Conservation (phyloP, 2,797 vertebrate species). For the Fistularia tabacaria region DNA sequence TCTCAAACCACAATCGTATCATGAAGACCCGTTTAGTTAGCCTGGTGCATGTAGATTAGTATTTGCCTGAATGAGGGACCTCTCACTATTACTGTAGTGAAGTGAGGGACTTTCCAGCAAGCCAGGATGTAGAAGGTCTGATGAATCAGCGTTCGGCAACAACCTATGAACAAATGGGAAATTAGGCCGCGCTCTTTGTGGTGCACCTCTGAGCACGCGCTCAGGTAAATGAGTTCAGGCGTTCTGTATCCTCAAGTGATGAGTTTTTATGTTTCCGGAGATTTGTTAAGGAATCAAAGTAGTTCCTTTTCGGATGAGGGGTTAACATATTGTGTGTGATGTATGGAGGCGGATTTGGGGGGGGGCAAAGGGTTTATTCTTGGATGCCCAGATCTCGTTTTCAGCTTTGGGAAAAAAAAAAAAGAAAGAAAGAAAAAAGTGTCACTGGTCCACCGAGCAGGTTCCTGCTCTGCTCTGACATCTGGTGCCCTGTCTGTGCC, state of each 20-base stretch:
- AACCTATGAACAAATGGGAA: background rate
- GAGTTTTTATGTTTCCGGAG: constrained; percentile 14
- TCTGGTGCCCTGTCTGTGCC: constrained; percentile 78
- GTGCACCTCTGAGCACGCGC: background rate
- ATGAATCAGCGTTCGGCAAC: too few species aligned
- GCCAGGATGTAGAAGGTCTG: too few species aligned
- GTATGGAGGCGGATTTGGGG: constrained; percentile 38
- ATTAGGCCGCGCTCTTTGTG: background rate
- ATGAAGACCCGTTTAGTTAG: too few species aligned
- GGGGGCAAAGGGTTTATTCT: constrained; percentile 61
- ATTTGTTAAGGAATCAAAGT: constrained; percentile 1
- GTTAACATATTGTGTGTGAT: constrained; percentile 26
- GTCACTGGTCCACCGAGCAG: constrained; percentile 72
- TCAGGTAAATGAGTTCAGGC: background rate
- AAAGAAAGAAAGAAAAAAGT: constrained; percentile 56
- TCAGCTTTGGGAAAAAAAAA: constrained; percentile 39
- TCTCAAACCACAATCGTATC: too few species aligned
- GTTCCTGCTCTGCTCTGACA: constrained; percentile 75
- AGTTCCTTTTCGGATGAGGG: constrained; percentile 1
- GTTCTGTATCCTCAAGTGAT: background rate
- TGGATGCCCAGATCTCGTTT: constrained; percentile 63
- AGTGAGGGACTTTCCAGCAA: too few species aligned
- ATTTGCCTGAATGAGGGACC: too few species aligned
- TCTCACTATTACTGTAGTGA: too few species aligned
- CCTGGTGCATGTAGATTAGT: too few species aligned